Evolutionary conservation across 2,888 invertebrate genomes (phyloP).

Genomic region (Drosophila algonquin): DNA sequence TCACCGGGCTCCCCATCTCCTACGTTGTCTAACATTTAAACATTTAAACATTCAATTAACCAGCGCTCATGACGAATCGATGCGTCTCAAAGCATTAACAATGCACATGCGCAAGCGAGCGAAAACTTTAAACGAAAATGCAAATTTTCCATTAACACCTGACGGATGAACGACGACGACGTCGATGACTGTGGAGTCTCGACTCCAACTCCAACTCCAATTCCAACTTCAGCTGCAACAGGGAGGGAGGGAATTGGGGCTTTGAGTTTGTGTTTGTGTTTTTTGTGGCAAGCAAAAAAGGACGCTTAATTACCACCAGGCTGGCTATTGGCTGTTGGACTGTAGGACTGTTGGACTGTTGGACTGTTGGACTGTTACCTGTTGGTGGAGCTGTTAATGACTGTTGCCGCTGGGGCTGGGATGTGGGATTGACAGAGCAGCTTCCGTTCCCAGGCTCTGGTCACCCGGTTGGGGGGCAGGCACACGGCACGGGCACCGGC

Average conservation of each 20-base stretch:
- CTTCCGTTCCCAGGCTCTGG: conserved; percentile 73
- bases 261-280: neutral
- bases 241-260: neutral
- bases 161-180: conserved; percentile 1
- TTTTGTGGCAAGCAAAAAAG: conserved; percentile 4
- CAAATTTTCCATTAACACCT: conserved; percentile 59
- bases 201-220: neutral
- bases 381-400: conserved; percentile 63
- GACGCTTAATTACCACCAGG: conserved; percentile 58
- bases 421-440: conserved; percentile 45
- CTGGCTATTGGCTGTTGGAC: neutral
- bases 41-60: conserved; percentile 36
- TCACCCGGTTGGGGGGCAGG: conserved; percentile 36
- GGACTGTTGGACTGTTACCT: neutral
- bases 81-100: conserved; percentile 39
- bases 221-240: neutral
- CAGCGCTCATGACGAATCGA: conserved; percentile 45
- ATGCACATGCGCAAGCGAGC: conserved; percentile 18
- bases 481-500: too few species aligned
- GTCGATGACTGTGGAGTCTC: conserved; percentile 5
- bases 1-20: conserved; percentile 16
- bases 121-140: conserved; percentile 39
- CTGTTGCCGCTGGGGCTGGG: conserved; percentile 39
- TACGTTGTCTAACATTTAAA: conserved; percentile 41
- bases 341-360: neutral